phyloP scores from a whole-genome alignment of 2,797 vertebrate genomes.

The Staurois parvus region DNA sequence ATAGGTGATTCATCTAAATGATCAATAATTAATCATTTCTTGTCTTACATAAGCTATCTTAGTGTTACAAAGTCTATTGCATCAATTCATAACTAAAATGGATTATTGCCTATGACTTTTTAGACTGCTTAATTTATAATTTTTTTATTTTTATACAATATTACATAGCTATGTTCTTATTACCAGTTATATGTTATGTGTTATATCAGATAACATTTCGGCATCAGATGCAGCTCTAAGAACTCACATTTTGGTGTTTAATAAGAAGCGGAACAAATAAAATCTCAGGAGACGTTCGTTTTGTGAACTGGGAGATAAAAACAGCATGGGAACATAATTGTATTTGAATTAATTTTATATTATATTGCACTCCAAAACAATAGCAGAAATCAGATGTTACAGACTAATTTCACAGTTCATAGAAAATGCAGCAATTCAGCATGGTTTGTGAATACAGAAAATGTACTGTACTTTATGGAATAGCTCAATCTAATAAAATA shows the following conservation, averaged over 20 bases:
- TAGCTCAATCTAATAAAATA: too few relatives aligned
- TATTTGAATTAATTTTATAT: not conserved
- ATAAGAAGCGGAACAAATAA: not conserved
- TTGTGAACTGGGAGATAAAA: conserved; percentile 1
- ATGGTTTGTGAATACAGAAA: not conserved
- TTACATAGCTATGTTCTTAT: too few relatives aligned
- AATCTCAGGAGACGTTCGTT: not conserved
- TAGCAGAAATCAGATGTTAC: conserved; percentile 3
- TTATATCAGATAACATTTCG: not conserved
- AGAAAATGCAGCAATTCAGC: not conserved
- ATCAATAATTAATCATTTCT: too few relatives aligned
- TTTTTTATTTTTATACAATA: too few relatives aligned
- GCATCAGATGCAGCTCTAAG: not conserved
- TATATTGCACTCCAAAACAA: conserved; percentile 7
- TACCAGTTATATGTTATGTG: too few relatives aligned
- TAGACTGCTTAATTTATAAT: too few relatives aligned
- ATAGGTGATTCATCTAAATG: too few relatives aligned
- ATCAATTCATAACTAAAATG: too few relatives aligned
- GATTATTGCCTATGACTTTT: too few relatives aligned
- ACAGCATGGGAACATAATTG: conserved; percentile 3
- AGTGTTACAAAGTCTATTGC: too few relatives aligned
- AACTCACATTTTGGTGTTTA: not conserved
- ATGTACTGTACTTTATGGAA: not conserved
- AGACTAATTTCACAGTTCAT: conserved; percentile 24
- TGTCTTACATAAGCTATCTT: too few relatives aligned